A percentile compares a stretch with the other conserved stretches of the same genome.
Conservation (phyloP, 2,888 invertebrate species). For the Leucophora obtusa region DNA sequence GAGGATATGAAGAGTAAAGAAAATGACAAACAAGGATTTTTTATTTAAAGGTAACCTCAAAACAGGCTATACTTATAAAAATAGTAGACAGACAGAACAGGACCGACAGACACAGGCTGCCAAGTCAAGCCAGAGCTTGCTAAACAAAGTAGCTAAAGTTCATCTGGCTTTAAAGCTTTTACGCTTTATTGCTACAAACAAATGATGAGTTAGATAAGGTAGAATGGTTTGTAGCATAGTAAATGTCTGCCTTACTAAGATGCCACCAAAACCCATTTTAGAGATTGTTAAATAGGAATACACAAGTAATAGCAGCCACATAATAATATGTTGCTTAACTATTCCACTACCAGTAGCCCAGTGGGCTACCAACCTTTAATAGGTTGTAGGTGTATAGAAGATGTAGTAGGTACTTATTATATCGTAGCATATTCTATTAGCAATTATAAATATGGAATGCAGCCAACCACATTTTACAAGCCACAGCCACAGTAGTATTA, state of each 20-base stretch:
- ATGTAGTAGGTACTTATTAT: constrained; percentile 25
- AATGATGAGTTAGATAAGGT: not conserved
- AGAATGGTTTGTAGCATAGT: not conserved
- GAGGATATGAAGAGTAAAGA: not conserved
- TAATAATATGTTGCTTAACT: constrained; percentile 40
- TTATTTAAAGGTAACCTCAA: constrained; percentile 49
- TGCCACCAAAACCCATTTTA: not conserved
- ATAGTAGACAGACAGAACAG: constrained; percentile 42
- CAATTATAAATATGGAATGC: constrained; percentile 73
- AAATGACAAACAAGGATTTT: constrained; percentile 23
- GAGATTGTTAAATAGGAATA: constrained; percentile 48
- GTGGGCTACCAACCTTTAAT: not conserved
- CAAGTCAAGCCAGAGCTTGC: constrained; percentile 6
- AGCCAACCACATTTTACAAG: constrained; percentile 37
- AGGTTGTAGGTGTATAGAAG: not conserved
- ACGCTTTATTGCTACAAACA: constrained; percentile 33
- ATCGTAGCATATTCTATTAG: constrained; percentile 76
- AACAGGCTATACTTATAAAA: constrained; percentile 17
- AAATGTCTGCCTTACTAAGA: not conserved
- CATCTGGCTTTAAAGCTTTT: constrained; percentile 46
- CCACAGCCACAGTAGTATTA: constrained; percentile 10
- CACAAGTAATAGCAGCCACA: constrained; percentile 22
- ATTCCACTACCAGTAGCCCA: constrained; percentile 8
- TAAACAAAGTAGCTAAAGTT: constrained; percentile 38
- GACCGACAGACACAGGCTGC: constrained; percentile 4